A percentile compares a stretch with the other conserved stretches of the same genome.
Conservation (phyloP, 2,113 vertebrate species). For the Chloropsis hardwickii region DNA sequence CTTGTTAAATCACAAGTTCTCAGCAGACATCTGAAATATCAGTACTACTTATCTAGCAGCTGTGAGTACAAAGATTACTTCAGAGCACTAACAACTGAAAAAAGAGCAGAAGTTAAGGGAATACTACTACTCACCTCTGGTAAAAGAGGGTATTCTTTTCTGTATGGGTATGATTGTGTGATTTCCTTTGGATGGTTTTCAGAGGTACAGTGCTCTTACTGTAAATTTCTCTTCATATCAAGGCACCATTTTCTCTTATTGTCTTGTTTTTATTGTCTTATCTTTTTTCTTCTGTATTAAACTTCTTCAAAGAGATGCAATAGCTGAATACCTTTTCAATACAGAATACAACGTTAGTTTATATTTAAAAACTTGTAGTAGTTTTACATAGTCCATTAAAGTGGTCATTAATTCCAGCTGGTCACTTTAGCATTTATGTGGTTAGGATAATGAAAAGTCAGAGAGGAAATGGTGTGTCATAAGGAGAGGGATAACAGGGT, state of each 20-base stretch:
- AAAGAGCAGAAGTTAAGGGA: background rate
- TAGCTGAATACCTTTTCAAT: background rate
- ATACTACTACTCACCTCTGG: background rate
- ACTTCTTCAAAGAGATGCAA: background rate
- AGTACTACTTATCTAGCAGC: background rate
- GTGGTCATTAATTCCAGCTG: background rate
- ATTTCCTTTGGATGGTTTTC: background rate
- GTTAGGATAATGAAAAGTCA: background rate
- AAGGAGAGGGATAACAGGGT: background rate
- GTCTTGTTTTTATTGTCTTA: background rate
- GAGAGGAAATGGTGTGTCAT: background rate
- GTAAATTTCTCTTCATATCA: background rate
- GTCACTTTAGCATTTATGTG: background rate
- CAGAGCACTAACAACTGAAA: background rate
- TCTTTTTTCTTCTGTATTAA: background rate
- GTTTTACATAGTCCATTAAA: background rate
- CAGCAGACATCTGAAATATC: background rate
- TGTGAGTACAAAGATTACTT: background rate
- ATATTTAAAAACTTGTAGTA: background rate
- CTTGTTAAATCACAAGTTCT: background rate
- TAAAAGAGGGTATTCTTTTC: background rate
- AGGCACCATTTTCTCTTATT: background rate
- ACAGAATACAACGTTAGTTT: background rate
- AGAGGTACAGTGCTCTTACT: background rate
- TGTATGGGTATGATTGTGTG: background rate